Base-by-base conservation (phyloP, 2,888 invertebrate species). In the Papilio demoleus region DNA sequence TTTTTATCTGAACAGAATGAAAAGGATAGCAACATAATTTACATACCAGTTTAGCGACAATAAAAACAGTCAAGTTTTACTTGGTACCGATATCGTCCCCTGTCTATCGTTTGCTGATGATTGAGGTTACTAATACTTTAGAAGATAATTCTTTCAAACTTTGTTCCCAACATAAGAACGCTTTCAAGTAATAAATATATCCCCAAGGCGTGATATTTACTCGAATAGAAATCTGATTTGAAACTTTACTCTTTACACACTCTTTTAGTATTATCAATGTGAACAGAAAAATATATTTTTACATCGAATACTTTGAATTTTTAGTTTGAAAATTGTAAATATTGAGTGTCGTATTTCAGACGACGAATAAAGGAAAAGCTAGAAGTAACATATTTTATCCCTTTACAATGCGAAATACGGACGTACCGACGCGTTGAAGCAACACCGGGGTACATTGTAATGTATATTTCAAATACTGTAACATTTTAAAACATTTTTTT, bases 351-450 rank as follows among this genome's bases (percentile, higher is more conserved):
- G 22, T 12, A 22, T 47, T 47, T 47, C 4, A 50, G 12, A 24
- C 47, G 6, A 34, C 11, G 19, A 19, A 40, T 42, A 60, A 67
- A 17, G 66, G 60, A 60, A 70, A 69, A 60, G 45, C 50, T 69
- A 73, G 72, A 73, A 74, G 59, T 70, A 71, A 72, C 74, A 73
- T 75, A 67, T 75, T 74, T 70, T 64, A 75, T 75, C 76, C 75
- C 75, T 75, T 72, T 71, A 70, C 71, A 74, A 74, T 76, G 74
- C 78, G 77, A 81, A 80, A 81, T 73, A 73, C 70, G 74, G 71
- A 74, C 77, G 74, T 70, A 75, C 73, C 73, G 65, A 70, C 67
- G 73, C 72, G 56, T 69, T 60, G 65, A 71, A 70, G 74, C 75
- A 74, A 75, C 75, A 75, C 74, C 77, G 77, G 75, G 75, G 73